Base-by-base conservation (phyloP, 2,113 vertebrate genomes). In the Gobiocypris rarus region DNA sequence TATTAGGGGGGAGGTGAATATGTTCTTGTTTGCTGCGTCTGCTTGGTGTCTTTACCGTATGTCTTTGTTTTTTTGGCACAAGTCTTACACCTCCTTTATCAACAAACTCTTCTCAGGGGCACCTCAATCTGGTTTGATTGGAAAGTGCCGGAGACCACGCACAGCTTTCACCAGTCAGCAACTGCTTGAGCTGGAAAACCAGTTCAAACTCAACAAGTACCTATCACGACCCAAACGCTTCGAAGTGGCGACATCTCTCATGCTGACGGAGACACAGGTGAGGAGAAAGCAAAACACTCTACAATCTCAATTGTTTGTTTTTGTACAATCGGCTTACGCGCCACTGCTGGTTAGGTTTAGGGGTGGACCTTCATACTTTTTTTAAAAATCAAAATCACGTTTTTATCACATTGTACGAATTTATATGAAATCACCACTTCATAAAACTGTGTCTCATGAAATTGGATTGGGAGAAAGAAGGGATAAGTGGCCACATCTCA, bases 181-280 rank as follows among this genome's bases (percentile, higher is more conserved):
- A 88, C 93, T 96, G 19, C 90, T 96, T 80, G 93, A 95, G 69
- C 85, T 96, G 73, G 95, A 96, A 89, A 95, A 95, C 89, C 95
- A 96, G 89, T 96, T 96, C 89, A 95, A 95, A 82, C 90, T 95
- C 76, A 96, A 95, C 93, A 96, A 96, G 87, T 96, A 96, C 86
- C 90, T 96, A 83, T 96, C 95, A 15, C 88, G 95, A 15, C 95
- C 95, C 0, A 96, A 95, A 85, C 95, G 95, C 71, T 96, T 95
- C 5, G 95, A 96, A 88, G 95, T 96, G 91, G 93, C 95, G 85
- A 96, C 95, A 9, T 93, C 94, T 0, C 94, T 96, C 73, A 94
- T 95, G 95, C 89, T 96, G 59, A 96, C 95, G 0, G 95, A 96
- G 86, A 96, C 95, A 19, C 95, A 96, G 94, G 95, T 95, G 81